Conservation (phyloP, 2,797 vertebrate species). For the Mus caroli region DNA sequence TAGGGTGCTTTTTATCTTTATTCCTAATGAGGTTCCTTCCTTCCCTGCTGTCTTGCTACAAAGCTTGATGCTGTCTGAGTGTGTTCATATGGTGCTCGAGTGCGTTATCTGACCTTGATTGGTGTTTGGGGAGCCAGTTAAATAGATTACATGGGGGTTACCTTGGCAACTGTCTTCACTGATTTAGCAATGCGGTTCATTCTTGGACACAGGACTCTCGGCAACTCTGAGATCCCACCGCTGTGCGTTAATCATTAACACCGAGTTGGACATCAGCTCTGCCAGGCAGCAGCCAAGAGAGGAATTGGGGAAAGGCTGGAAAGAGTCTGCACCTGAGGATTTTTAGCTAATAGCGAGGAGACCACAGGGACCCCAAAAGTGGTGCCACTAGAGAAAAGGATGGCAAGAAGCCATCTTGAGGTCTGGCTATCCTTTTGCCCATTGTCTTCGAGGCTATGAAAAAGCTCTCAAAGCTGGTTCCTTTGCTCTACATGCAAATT, state of each 20-base stretch:
- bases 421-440: constrained; percentile 16
- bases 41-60: constrained; percentile 92
- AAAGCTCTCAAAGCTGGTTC: not conserved
- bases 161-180: constrained; percentile 97
- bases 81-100: constrained; percentile 92
- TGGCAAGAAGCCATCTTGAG: not conserved
- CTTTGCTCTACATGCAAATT: not conserved
- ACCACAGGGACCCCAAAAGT: not conserved
- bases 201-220: constrained; percentile 91
- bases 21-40: constrained; percentile 92
- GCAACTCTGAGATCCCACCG: constrained; percentile 93
- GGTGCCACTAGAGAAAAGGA: not conserved
- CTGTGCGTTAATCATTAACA: constrained; percentile 96
- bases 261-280: constrained; percentile 90
- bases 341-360: not conserved
- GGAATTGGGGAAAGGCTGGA: not conserved
- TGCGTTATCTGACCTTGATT: constrained; percentile 94
- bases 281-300: constrained; percentile 89
- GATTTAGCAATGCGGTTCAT: constrained; percentile 94
- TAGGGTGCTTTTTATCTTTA: constrained; percentile 85
- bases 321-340: not conserved
- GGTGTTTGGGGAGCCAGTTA: constrained; percentile 94
- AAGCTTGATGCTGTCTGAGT: constrained; percentile 92
- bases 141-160: constrained; percentile 96
- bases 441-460: not conserved